Evolutionary conservation across 2,888 invertebrate species (phyloP).

Genomic region (Eristalis arbustorum): DNA sequence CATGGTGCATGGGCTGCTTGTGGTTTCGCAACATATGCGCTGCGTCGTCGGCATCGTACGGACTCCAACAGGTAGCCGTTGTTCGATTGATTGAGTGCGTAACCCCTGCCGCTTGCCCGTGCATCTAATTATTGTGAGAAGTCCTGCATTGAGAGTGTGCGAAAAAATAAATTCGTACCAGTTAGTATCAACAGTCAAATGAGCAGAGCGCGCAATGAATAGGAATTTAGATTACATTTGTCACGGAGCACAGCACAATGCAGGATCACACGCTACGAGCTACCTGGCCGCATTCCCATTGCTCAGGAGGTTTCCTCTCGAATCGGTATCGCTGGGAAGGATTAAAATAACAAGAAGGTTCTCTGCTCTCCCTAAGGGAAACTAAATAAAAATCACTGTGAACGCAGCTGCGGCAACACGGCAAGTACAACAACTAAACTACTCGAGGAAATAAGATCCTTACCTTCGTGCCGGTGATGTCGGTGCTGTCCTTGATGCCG

Average conservation of each 20-base stretch:
- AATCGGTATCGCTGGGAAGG: constrained; percentile 27
- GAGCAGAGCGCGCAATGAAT: constrained; percentile 3
- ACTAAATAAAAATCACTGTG: constrained; percentile 15
- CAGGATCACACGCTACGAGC: constrained; percentile 43
- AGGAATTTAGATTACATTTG: constrained; percentile 13
- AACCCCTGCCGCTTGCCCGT: neutral
- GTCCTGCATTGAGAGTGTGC: neutral
- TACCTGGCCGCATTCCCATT: constrained; percentile 42
- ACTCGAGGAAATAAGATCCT: constrained; percentile 20
- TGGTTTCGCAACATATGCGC: constrained; percentile 63
- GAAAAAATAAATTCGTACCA: neutral
- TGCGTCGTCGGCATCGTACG: constrained; percentile 2
- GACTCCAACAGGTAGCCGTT: constrained; percentile 26
- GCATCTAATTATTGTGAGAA: constrained; percentile 4
- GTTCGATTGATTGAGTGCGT: constrained; percentile 8
- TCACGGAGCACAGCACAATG: constrained; percentile 11
- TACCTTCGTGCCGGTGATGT: neutral
- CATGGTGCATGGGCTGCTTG: constrained; percentile 27
- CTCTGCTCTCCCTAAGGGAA: constrained; percentile 20
- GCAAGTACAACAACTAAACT: constrained; percentile 14
- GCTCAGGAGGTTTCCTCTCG: neutral
- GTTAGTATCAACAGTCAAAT: constrained; percentile 23
- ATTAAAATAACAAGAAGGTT: constrained; percentile 12
- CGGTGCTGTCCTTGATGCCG: constrained; percentile 1
- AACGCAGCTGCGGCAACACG: constrained; percentile 54